Evolutionary conservation across 2,797 vertebrate genomes (phyloP).

Genomic region (Cryptoprocta ferox): DNA sequence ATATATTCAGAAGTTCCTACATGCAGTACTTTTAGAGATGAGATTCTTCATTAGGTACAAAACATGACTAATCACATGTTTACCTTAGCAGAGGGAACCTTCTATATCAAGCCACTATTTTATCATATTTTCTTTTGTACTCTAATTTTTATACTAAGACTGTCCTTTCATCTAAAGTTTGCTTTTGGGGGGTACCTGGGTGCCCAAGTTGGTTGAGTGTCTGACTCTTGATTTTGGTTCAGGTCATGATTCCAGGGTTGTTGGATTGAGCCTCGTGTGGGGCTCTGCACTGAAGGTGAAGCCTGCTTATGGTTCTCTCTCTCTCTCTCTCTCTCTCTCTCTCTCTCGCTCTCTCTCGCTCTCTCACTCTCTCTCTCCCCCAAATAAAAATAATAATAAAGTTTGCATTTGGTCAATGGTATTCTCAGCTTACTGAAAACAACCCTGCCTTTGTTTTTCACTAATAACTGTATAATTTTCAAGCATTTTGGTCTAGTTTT

Average conservation of each 20-base stretch:
- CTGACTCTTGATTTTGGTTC: too few relatives aligned
- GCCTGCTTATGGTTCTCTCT: too few relatives aligned
- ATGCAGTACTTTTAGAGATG: background rate
- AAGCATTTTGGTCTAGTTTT: background rate
- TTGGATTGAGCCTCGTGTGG: too few relatives aligned
- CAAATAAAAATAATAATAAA: too few relatives aligned
- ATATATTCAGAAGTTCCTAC: background rate
- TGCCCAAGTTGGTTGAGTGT: too few relatives aligned
- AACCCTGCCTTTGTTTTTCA: background rate
- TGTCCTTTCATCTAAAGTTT: background rate
- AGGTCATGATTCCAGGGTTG: too few relatives aligned
- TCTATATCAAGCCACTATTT: background rate
- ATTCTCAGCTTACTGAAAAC: background rate
- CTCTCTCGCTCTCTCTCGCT: too few relatives aligned
- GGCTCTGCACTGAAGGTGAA: too few relatives aligned
- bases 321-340: too few relatives aligned
- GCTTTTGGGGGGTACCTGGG: background rate
- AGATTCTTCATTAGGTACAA: background rate
- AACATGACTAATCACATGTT: accelerated
- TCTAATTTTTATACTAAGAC: background rate
- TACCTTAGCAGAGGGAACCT: background rate
- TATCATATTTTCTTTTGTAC: background rate
- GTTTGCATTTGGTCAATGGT: background rate
- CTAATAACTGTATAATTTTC: background rate
- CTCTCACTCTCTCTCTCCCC: too few relatives aligned